A percentile compares a stretch with the other conserved stretches of the same genome.
Evolutionary conservation across 2,113 vertebrate genomes (phyloP).

Genomic region (Cochlearius cochlearius): DNA sequence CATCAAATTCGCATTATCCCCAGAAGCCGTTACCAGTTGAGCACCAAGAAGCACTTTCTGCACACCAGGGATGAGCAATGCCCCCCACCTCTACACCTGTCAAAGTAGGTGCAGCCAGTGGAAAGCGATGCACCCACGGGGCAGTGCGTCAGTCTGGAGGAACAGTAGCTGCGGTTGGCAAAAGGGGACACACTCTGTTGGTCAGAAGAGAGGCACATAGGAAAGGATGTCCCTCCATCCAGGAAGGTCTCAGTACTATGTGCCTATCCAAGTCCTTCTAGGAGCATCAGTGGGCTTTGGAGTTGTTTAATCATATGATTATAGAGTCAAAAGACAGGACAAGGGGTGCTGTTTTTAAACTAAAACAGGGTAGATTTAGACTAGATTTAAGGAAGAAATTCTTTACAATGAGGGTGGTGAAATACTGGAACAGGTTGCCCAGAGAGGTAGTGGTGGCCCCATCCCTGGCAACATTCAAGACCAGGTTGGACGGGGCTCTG

Average conservation of each 20-base stretch:
- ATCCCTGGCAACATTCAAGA: no score
- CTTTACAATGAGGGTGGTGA: no score
- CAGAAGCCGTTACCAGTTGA: neutral
- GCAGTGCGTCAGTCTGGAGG: no score
- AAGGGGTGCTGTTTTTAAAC: no score
- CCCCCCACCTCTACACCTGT: neutral
- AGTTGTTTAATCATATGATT: neutral
- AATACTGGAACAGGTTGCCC: no score
- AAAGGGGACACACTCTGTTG: neutral
- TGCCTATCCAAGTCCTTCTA: neutral
- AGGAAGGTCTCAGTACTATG: neutral
- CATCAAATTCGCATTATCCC: neutral
- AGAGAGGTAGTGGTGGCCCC: no score
- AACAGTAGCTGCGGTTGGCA: neutral
- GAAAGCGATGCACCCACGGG: neutral
- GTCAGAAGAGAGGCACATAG: neutral
- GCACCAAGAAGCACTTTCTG: neutral
- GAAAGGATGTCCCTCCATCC: neutral
- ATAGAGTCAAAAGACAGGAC: no score
- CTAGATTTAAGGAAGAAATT: no score
- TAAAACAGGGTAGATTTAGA: no score
- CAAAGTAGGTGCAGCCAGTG: neutral
- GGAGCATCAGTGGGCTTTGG: neutral
- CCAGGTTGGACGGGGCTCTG: no score
- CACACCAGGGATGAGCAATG: neutral